Percentiles rank a stretch among this genome's conserved stretches.
Evolutionary conservation across 2,888 invertebrate species (phyloP).

Genomic region (Hirtodrosophila alboralis): DNA sequence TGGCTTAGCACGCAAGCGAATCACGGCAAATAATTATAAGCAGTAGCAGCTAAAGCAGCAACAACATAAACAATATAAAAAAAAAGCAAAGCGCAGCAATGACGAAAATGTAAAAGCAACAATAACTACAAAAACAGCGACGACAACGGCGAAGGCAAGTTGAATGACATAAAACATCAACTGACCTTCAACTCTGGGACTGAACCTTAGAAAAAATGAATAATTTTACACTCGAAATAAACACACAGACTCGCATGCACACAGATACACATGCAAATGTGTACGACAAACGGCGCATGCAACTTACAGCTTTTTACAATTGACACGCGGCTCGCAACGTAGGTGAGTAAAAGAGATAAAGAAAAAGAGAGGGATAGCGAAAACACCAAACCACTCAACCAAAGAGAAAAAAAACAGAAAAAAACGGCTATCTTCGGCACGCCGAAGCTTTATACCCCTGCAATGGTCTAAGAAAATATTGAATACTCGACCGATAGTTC

Average conservation of each 20-base stretch:
- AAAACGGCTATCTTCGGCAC: no score
- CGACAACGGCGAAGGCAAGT: constrained; percentile 74
- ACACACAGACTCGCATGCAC: constrained; percentile 26
- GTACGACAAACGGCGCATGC: constrained; percentile 61
- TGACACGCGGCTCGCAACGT: constrained; percentile 25
- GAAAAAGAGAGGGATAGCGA: constrained; percentile 25
- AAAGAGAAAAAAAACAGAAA: constrained; percentile 30
- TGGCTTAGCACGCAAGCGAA: constrained; percentile 65
- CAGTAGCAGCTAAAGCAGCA: constrained; percentile 22
- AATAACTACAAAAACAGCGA: constrained; percentile 50
- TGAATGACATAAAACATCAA: constrained; percentile 84
- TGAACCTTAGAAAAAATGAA: constrained; percentile 84
- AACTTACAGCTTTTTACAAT: constrained; percentile 68
- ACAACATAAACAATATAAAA: constrained; percentile 17
- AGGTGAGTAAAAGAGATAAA: constrained; percentile 17
- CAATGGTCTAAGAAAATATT: no score
- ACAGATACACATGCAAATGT: constrained; percentile 47
- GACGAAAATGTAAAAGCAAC: constrained; percentile 71
- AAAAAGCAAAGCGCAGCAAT: constrained; percentile 57
- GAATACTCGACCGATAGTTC: no score
- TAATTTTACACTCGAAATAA: constrained; percentile 79
- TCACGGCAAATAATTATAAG: constrained; percentile 47
- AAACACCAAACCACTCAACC: constrained; percentile 43
- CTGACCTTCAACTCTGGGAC: constrained; percentile 84
- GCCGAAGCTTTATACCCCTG: no score